Base-by-base conservation (phyloP, 2,113 vertebrate genomes). In the Loxodonta africana region DNA sequence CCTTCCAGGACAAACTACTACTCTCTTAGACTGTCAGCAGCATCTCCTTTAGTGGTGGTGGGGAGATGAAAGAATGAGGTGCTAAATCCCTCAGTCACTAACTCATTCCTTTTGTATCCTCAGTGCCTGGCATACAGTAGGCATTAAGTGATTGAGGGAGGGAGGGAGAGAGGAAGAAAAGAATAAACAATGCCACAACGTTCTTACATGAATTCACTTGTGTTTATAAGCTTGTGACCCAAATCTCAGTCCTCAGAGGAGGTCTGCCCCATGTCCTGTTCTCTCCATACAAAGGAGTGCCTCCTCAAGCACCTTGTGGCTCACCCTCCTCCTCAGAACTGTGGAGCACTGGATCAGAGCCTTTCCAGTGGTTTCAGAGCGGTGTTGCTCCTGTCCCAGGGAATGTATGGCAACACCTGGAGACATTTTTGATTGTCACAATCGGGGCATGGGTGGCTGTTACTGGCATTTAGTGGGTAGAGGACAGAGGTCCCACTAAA, bases 381-480 rank as follows among this genome's bases (percentile, higher is more conserved):
- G 8, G 57, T 25, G 28, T 48, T 48, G 17, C 28, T 28, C 41
- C 41, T 81, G 10, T 46, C 9, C 14, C 9, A 8, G 21, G 26
- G 14, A 46, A 25, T 17, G 62, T 76, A 63, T 20, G 33, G 15
- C 33, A 73, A 30, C 41, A 23, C 74, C 30, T 51, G 30, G 23
- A 92, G 77, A 91, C 15, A 26, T 30, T 71, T 92, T 18, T 53
- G 83, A 28, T 65, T 84, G 60, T 83, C 89, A 51, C 63, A 80
- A 41, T 28, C 17, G 60, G 26, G 33, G 20, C 28, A 30, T 7
- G 80, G 65, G n/a, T 37, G n/a, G 65, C 11, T 69, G n/a, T 41
- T 86, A 1, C 57, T 41, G 10, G 30, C 5, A 7, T 74, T 30
- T 69, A 21, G 7, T 69, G 30, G n/a, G 12, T 28, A 21, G 88